Percentiles rank a stretch among this genome's conserved stretches.
Evolutionary conservation across 2,888 invertebrate genomes (phyloP).

Genomic region (Nemurella pictetii): DNA sequence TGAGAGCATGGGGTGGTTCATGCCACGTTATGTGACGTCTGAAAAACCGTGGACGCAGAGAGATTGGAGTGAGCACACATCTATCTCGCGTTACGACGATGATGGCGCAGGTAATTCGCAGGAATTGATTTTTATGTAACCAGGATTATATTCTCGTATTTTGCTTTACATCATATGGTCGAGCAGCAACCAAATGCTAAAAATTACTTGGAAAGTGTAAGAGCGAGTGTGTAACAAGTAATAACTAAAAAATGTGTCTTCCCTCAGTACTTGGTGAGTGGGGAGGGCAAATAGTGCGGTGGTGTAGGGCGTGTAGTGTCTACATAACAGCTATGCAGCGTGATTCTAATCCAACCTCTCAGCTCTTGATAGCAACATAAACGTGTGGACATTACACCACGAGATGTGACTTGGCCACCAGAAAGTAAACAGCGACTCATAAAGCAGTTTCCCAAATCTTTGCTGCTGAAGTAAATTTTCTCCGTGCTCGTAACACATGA

Average conservation of each 20-base stretch:
- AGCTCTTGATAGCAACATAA: neutral
- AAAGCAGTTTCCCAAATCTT: neutral
- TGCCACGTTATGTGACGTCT: slow-evolving; percentile 24
- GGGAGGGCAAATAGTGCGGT: too few relatives aligned
- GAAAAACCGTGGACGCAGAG: slow-evolving; percentile 24
- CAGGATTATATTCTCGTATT: neutral
- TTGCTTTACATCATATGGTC: too few relatives aligned
- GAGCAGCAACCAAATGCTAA: too few relatives aligned
- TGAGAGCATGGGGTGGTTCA: slow-evolving; percentile 37
- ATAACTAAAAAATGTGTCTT: too few relatives aligned
- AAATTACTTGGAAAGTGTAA: too few relatives aligned
- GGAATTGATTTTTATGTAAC: neutral
- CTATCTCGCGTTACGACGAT: neutral
- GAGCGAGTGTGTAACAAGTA: too few relatives aligned
- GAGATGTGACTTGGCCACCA: neutral
- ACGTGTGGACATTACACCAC: neutral
- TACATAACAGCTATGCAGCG: too few relatives aligned
- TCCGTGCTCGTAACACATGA: too few relatives aligned
- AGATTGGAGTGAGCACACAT: slow-evolving; percentile 1
- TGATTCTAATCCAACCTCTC: neutral
- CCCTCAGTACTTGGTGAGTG: too few relatives aligned
- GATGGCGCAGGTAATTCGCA: neutral
- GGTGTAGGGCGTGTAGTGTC: too few relatives aligned
- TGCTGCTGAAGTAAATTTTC: neutral
- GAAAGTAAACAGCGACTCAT: neutral